Percentiles rank a stretch among this genome's conserved stretches.
Conservation (phyloP, 1,140 invertebrate genomes). For the honey bee (Apis mellifera) region Amel_HAv3.1 CM009935.2:5251001-5251500, state of each 20-base stretch:
- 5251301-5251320: constrained; percentile 54
- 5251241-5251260: not conserved
- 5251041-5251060: no score
- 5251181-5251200: no score
- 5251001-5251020: no score
- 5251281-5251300: constrained; percentile 39
- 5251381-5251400: constrained; percentile 70
- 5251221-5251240: not conserved
- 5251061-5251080: no score
- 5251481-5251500: constrained; percentile 6
- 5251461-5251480: constrained; percentile 67
- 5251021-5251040: no score
- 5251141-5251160: no score
- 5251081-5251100: no score
- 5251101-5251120: no score
- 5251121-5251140: no score
- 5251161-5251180: no score
- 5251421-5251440: constrained; percentile 48
- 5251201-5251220: no score
- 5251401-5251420: constrained; percentile 68
- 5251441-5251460: constrained; percentile 58
- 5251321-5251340: constrained; percentile 42
- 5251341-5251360: constrained; percentile 51
- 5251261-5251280: constrained; percentile 24
- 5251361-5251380: constrained; percentile 64